Evolutionary conservation across 2,113 vertebrate species (phyloP), one percentile per base, ranked within the genome.

Genomic region (Opisthocomus hoazin): DNA sequence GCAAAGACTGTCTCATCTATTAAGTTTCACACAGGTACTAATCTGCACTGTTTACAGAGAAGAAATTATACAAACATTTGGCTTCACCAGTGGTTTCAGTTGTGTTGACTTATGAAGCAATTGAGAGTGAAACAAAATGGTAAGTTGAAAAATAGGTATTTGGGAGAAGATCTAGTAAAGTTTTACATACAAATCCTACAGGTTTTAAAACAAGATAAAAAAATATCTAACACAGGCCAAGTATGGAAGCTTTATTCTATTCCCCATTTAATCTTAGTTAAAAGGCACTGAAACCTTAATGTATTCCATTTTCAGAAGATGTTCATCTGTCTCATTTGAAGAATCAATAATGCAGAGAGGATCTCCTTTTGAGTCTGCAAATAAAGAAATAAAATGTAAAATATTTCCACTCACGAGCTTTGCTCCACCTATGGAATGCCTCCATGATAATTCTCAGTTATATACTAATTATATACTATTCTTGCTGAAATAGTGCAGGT

Each of bases 221-320:
- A 39, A 22, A 79, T 51, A n/a, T 12, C 5, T 45, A 66, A 29
- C 11, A 22, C 29, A 78, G 39, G 12, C 29, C 34, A 73, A 68
- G 18, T n/a, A 60, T 27, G 36, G 74, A 87, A 91, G 30, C 23
- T 16, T 91, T 78, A 75, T 37, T 92, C 86, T 83, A 88, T 5
- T 76, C n/a, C 50, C 63, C 66, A 61, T 7, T 17, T 23, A 90
- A 88, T 66, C 61, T 86, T 71, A 93, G 14, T 64, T 70, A 95
- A 88, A 51, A 95, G 56, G 53, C 19, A 51, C 5, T 30, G 27
- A 85, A 97, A 99, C 99, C 99, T 99, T 99, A 90, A 98, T 97
- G 57, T 99, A 98, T 82, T 99, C 98, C 96, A 99, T 98, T 98
- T 99, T 99, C 64, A 99, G 97, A 86, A 99, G 99, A n/a, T 98